Evolutionary conservation across 92 coral and sea anemone species (phyloP).

Genomic region (Actinostola sp.): DNA sequence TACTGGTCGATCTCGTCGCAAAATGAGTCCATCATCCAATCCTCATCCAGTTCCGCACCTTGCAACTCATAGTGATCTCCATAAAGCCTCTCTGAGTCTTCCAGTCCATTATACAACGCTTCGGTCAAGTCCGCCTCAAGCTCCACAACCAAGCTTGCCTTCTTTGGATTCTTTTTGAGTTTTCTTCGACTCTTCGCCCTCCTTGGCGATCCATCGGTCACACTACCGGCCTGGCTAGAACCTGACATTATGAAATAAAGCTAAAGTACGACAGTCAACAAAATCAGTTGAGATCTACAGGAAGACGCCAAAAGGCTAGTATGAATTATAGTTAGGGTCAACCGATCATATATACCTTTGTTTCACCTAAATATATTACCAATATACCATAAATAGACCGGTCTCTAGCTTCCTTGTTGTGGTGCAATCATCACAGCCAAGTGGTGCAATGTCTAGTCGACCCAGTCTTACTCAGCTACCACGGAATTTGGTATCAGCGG

Average conservation of each 20-base stretch:
- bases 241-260: slow-evolving; percentile 20
- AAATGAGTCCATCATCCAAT: not conserved
- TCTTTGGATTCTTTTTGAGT: not conserved
- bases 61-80: not conserved
- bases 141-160: not conserved
- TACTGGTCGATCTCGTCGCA: slow-evolving; percentile 21
- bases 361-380: slow-evolving; percentile 7
- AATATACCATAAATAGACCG: slow-evolving; percentile 24
- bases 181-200: not conserved
- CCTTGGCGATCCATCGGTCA: not conserved
- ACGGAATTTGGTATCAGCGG: not conserved
- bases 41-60: not conserved
- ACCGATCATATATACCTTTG: slow-evolving; percentile 33
- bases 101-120: not conserved
- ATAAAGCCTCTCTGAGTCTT: not conserved
- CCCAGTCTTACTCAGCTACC: slow-evolving; percentile 7
- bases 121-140: not conserved
- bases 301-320: not conserved
- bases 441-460: slow-evolving; percentile 2
- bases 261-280: not conserved
- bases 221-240: not conserved
- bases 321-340: too few relatives aligned
- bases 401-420: slow-evolving; percentile 23
- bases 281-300: not conserved
- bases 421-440: too few relatives aligned